phyloP scores from a whole-genome alignment of 2,113 vertebrate genomes.

The Cyprinus carpio region DNA sequence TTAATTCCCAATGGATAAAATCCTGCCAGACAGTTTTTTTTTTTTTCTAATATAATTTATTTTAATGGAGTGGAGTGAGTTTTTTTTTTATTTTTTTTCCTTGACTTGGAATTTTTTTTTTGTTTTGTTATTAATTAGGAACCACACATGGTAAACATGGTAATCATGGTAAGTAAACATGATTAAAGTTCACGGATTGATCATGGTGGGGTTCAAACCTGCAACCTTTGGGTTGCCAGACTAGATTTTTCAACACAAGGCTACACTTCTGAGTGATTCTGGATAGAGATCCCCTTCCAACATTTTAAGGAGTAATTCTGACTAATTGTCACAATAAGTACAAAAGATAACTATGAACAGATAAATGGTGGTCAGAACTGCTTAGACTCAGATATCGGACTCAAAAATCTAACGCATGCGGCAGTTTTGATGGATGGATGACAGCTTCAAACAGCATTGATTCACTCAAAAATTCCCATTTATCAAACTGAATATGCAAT shows the following conservation, averaged over 20 bases:
- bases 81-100: too few species aligned
- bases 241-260: neutral
- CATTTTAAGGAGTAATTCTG: neutral
- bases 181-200: neutral
- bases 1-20: neutral
- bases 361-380: slow-evolving; percentile 14
- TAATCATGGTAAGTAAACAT: neutral
- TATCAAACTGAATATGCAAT: slow-evolving; percentile 45
- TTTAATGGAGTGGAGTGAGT: neutral
- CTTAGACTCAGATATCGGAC: slow-evolving; percentile 32
- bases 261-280: too few species aligned
- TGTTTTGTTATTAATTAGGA: too few species aligned
- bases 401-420: slow-evolving; percentile 33
- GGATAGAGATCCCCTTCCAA: neutral
- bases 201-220: neutral
- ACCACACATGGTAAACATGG: neutral
- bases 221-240: neutral
- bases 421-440: slow-evolving; percentile 38
- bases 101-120: too few species aligned
- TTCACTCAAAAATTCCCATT: slow-evolving; percentile 50
- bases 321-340: neutral
- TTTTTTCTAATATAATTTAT: neutral
- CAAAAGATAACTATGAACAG: neutral
- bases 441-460: slow-evolving; percentile 50
- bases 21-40: neutral